These are phyloP conservation scores for Diphyllodes magnificus DNA, from an alignment of 2,113 vertebrate species.

Conservation along the genomic window DNA sequence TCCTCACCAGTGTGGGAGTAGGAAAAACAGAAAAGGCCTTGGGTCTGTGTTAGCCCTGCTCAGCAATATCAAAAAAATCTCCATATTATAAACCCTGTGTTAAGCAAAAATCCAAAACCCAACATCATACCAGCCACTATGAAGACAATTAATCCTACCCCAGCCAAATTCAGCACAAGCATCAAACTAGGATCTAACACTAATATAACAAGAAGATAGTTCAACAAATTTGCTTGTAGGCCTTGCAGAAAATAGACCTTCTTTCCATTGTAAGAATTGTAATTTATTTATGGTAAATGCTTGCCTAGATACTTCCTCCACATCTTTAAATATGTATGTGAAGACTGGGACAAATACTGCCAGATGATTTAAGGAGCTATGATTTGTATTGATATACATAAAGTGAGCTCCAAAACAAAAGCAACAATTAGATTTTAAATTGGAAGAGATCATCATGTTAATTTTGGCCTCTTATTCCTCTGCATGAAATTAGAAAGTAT, in stretches of 20 bases:
- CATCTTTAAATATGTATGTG: neutral
- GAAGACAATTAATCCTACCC: neutral
- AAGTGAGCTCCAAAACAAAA: neutral
- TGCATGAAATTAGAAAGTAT: neutral
- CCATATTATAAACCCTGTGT: neutral
- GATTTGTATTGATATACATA: neutral
- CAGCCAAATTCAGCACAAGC: neutral
- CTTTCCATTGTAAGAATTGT: neutral
- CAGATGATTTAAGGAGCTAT: neutral
- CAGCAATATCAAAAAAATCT: neutral
- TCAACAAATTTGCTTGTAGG: neutral
- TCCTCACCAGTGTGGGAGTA: fast-evolving
- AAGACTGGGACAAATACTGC: neutral
- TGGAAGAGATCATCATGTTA: neutral
- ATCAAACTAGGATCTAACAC: neutral
- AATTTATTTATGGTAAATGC: neutral
- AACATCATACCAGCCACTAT: neutral
- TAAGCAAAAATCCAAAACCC: neutral
- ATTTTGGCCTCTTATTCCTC: neutral
- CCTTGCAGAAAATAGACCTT: neutral
- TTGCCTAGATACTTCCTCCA: neutral
- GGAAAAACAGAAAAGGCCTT: neutral
- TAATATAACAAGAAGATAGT: neutral
- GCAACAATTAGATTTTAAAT: neutral
- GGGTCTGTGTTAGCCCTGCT: neutral